Conservation (phyloP, 2,888 invertebrate species). For the Agrotis clavis region DNA sequence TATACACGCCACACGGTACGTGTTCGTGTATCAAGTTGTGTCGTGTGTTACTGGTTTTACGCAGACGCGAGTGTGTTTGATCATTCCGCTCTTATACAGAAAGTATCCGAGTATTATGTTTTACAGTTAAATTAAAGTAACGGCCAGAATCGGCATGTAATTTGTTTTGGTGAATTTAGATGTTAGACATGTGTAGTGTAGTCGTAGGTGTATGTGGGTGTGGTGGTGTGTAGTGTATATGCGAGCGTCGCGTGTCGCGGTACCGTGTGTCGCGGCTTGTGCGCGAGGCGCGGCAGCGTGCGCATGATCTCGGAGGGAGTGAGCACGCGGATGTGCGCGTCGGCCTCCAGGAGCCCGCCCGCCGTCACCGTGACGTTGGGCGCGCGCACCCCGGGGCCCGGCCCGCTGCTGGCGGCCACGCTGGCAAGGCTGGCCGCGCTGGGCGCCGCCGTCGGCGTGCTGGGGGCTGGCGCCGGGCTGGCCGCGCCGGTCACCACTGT, state of each 20-base stretch:
- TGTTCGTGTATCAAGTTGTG: slow-evolving; percentile 3
- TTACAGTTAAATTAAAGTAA: background rate
- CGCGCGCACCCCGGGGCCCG: slow-evolving; percentile 89
- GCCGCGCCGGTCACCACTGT: slow-evolving; percentile 62
- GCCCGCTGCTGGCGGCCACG: slow-evolving; percentile 58
- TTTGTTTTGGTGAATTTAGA: slow-evolving; percentile 8
- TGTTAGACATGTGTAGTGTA: slow-evolving; percentile 56
- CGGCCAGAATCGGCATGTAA: background rate
- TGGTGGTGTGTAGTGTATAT: slow-evolving; percentile 58
- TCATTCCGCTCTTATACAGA: background rate
- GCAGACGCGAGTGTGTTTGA: background rate
- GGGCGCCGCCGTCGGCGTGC: slow-evolving; percentile 42
- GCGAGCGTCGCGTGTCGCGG: slow-evolving; percentile 66
- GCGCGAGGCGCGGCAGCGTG: slow-evolving; percentile 95
- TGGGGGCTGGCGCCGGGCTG: slow-evolving; percentile 56
- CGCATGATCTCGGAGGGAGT: slow-evolving; percentile 97
- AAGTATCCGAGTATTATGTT: background rate
- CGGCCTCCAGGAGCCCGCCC: slow-evolving; percentile 91
- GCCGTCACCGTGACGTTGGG: slow-evolving; percentile 93
- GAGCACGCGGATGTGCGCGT: slow-evolving; percentile 97
- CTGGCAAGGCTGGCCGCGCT: slow-evolving; percentile 66
- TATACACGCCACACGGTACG: slow-evolving; percentile 76
- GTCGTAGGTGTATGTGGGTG: slow-evolving; percentile 17
- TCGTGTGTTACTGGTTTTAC: background rate
- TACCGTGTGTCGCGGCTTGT: slow-evolving; percentile 70